These are phyloP conservation scores for Vidua chalybeata DNA, from an alignment of 2,113 vertebrate species.

Conservation along the genomic window DNA sequence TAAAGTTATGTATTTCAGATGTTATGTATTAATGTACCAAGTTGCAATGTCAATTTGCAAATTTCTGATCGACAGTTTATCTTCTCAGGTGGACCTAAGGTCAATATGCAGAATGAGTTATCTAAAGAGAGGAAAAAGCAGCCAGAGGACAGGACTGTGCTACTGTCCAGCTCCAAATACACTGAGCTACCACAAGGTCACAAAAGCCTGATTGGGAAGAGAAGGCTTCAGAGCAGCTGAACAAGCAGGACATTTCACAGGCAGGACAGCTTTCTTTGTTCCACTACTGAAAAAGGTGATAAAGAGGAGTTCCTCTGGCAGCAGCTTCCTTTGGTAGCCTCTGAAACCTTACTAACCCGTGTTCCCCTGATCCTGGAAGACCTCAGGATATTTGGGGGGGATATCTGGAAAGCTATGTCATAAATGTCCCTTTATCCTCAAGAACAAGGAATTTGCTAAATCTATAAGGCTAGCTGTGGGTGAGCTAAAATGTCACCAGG, in stretches of 20 bases:
- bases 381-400: background rate
- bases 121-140: background rate
- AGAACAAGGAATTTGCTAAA: background rate
- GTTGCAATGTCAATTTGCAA: background rate
- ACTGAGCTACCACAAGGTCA: background rate
- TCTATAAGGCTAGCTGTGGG: background rate
- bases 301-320: background rate
- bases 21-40: background rate
- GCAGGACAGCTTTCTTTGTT: background rate
- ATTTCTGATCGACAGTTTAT: background rate
- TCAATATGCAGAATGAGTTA: background rate
- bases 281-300: background rate
- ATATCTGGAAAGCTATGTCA: background rate
- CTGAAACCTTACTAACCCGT: background rate
- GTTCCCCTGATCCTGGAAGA: background rate
- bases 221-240: background rate
- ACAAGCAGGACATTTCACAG: background rate
- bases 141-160: background rate
- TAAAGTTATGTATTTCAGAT: background rate
- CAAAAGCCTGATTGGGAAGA: background rate
- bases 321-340: background rate
- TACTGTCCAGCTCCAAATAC: fast-evolving
- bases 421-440: background rate
- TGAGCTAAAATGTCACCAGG: background rate
- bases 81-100: background rate